Evolutionary conservation across 2,888 invertebrate species (phyloP), one percentile per base, ranked within the genome.

Genomic region (Lasioglossum morio): DNA sequence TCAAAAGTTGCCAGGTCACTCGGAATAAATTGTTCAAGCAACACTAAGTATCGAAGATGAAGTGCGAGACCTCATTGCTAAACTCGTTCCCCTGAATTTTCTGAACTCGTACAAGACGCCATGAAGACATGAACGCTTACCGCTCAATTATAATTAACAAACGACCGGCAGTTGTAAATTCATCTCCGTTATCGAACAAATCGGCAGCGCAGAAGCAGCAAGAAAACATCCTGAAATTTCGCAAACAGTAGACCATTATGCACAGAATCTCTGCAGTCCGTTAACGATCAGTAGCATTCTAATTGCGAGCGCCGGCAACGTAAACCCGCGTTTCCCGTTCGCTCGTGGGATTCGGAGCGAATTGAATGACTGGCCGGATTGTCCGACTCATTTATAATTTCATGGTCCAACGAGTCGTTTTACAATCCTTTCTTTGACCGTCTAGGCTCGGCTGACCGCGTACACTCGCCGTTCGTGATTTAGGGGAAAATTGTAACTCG

Each of bases 331-430:
- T 53, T 69, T 70, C 66, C 69, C 43, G 46, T 23, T 72, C 34
- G 70, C 27, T 77, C 72, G 63, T 53, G 63, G 79, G 30, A 70
- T 74, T 34, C 72, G 43, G 40, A 53, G 40, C 19, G 60, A 79
- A 74, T 70, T 81, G 60, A 76, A 85, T 60, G 79, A 81, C 69
- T 40, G 86, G 73, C 73, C 63, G 16, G 63, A 72, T 82, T 80
- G 79, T 74, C n/a, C 53, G 72, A 81, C 81, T 88, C 81, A 53
- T 84, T 86, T 66, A 81, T 76, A 79, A 88, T 88, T 88, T 88
- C 76, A 85, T 53, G 88, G 78, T 82, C 78, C 80, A 57, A 72
- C 73, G 86, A 70, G 40, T 77, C n/a, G 23, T 53, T 66, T 46
- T 63, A 69, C 40, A 43, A 34, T 48, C 27, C 37, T 63, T 43